Evolutionary conservation across 2,113 vertebrate species (phyloP), one percentile per base, ranked within the genome.

Genomic region (Struthio camelus): DNA sequence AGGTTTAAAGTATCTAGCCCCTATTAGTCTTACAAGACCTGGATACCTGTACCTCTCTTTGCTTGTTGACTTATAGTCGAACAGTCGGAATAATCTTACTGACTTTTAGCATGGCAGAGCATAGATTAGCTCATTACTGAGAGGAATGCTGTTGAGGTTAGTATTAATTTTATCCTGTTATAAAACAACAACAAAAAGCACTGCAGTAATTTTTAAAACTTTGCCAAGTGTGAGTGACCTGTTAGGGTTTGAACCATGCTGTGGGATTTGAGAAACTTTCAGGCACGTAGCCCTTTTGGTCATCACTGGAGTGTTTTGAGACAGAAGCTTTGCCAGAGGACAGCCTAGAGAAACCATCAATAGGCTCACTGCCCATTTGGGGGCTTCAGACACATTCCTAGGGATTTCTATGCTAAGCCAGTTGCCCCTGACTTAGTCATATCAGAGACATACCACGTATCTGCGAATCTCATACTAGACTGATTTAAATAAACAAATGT

Each of bases 321-420:
- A 28, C 23, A 58, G 44, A 64, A 25, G 20, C 6, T 9, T 64
- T 87, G 34, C 48, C 19, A 34, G n/a, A 51, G 14, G 23, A 27
- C 36, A 73, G 40, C 16, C 85, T 87, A n/a, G 51, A 78, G 64
- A 17, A 14, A 42, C 22, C 11, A 28, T 64, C 70, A 78, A 4
- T 56, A 30, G 76, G 14, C 46, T 86, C 73, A 28, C 36, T 85
- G 58, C 58, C 59, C 54, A 53, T 56, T 9, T 71, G 4, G 28
- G 23, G 32, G 2, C 46, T 94, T 94, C 73, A 61, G 46, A 59
- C 15, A 7, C 16, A 61, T 93, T 94, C 38, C 32, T 13, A 54
- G 51, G 17, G 72, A 80, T 94, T 95, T 94, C 28, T 88, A 32
- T 77, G 80, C 65, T 90, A 66, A 96, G 80, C 34, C 27, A 34